These are phyloP conservation scores for Platichthys flesus DNA, from an alignment of 2,113 vertebrate genomes.

Conservation along the genomic window DNA sequence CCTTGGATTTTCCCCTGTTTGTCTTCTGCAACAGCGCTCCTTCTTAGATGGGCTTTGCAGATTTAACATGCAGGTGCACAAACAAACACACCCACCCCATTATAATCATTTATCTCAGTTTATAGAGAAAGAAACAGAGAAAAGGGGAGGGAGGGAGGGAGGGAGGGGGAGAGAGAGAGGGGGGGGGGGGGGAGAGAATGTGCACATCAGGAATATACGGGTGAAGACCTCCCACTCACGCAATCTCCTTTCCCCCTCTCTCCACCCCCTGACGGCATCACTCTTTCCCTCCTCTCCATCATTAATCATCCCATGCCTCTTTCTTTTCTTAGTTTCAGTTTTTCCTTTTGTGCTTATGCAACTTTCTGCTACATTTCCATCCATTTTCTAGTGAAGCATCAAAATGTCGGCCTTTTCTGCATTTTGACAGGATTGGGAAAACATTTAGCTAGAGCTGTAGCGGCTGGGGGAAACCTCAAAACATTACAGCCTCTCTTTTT, in stretches of 20 bases:
- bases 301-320: constrained; percentile 40
- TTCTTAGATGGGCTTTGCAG: constrained; percentile 51
- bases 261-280: constrained; percentile 35
- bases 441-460: not conserved
- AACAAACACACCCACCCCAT: constrained; percentile 38
- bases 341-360: constrained; percentile 16
- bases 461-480: not conserved
- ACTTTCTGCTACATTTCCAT: constrained; percentile 30
- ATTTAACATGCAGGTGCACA: constrained; percentile 42
- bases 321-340: constrained; percentile 32
- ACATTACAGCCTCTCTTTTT: not conserved
- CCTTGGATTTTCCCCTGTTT: constrained; percentile 79
- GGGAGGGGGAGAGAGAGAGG: not conserved
- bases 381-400: not conserved
- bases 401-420: constrained; percentile 3
- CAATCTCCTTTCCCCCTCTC: constrained; percentile 41
- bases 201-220: constrained; percentile 31
- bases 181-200: constrained; percentile 21
- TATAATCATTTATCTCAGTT: constrained; percentile 48
- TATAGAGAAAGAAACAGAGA: constrained; percentile 6
- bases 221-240: constrained; percentile 60
- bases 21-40: constrained; percentile 59
- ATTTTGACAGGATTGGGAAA: not conserved
- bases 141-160: not conserved
- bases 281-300: constrained; percentile 35